phyloP scores from a whole-genome alignment of 2,113 vertebrate species.

The Verasper variegatus region DNA sequence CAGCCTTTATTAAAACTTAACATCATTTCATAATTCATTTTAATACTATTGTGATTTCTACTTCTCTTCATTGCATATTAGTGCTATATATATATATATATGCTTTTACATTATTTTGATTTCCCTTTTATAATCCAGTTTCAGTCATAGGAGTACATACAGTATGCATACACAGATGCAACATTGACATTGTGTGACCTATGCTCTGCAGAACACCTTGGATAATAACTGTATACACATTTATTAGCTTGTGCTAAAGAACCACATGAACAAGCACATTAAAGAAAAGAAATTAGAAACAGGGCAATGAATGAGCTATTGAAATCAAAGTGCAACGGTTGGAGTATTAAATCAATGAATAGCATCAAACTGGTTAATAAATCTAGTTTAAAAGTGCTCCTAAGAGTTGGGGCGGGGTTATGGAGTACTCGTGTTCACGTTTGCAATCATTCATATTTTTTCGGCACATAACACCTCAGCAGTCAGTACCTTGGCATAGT shows the following conservation, averaged over 20 bases:
- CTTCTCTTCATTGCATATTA: constrained; percentile 62
- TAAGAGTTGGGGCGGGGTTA: constrained; percentile 17
- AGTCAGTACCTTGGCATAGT: constrained; percentile 32
- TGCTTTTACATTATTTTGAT: constrained; percentile 49
- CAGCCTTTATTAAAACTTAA: constrained; percentile 74
- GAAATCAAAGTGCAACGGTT: constrained; percentile 52
- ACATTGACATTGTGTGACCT: constrained; percentile 40
- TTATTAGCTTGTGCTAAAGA: constrained; percentile 17
- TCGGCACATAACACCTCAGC: constrained; percentile 29
- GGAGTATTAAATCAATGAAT: constrained; percentile 33
- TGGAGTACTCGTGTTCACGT: constrained; percentile 18
- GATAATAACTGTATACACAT: constrained; percentile 43
- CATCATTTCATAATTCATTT: constrained; percentile 55
- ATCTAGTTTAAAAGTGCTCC: constrained; percentile 43
- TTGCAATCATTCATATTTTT: constrained; percentile 34
- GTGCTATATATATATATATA: constrained; percentile 43
- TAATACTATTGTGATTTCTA: constrained; percentile 60
- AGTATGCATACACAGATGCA: constrained; percentile 33
- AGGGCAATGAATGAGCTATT: constrained; percentile 16
- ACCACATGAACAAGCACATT: constrained; percentile 4
- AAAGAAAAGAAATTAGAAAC: too few species aligned
- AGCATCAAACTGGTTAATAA: constrained; percentile 31
- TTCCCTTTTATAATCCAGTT: constrained; percentile 78
- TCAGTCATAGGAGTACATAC: constrained; percentile 43
- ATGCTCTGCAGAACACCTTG: constrained; percentile 47